These are phyloP conservation scores for Pachycephala philippinensis DNA, from an alignment of 2,113 vertebrate genomes.

Conservation along the genomic window DNA sequence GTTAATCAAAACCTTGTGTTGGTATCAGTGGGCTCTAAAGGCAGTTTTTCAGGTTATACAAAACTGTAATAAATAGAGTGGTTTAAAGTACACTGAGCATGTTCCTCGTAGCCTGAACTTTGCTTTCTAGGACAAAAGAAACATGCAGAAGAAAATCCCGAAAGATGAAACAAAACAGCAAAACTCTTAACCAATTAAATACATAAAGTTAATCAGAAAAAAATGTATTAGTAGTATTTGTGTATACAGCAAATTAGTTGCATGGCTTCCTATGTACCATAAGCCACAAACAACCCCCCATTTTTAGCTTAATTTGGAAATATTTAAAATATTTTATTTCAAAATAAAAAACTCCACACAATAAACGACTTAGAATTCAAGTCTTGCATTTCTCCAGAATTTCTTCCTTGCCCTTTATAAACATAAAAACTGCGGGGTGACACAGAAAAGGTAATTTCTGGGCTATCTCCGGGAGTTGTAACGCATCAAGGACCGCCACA, in stretches of 20 bases:
- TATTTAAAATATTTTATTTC: background rate
- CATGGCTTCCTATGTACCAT: background rate
- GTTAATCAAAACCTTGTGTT: background rate
- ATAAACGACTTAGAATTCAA: background rate
- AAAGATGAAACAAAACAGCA: background rate
- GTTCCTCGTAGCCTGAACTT: background rate
- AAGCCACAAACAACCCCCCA: background rate
- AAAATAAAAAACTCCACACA: background rate
- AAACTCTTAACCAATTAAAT: background rate
- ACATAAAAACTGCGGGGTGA: background rate
- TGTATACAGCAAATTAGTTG: background rate
- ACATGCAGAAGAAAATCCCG: background rate
- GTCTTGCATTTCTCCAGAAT: background rate
- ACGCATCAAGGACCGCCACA: background rate
- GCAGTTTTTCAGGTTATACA: background rate
- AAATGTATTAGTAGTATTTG: background rate
- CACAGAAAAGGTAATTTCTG: background rate
- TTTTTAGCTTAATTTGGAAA: background rate
- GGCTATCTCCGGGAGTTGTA: background rate
- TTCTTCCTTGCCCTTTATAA: background rate
- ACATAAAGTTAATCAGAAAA: background rate
- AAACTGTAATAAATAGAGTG: background rate
- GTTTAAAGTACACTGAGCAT: background rate
- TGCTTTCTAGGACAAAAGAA: conserved; percentile 3
- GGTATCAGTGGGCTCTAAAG: background rate